Evolutionary conservation across 2,797 vertebrate species (phyloP).

Genomic region (Arnoldichthys spilopterus): DNA sequence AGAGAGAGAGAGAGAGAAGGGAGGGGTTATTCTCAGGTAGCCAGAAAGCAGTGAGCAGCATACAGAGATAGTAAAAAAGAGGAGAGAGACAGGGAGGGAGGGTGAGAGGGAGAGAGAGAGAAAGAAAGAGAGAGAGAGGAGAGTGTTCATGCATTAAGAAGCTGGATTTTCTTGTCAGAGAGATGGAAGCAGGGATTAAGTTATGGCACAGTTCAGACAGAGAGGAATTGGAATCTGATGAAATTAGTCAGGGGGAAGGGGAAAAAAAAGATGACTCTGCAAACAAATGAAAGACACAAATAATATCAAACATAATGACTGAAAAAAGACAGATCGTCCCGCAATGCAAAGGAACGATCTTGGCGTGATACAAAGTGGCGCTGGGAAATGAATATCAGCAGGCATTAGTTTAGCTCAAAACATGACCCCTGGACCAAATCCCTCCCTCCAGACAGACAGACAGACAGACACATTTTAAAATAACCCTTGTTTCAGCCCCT

Average conservation of each 20-base stretch:
- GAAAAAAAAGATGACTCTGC: constrained; percentile 51
- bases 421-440: constrained; percentile 51
- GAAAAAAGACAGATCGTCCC: background rate
- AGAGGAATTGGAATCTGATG: constrained; percentile 72
- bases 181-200: constrained; percentile 80
- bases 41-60: constrained; percentile 6
- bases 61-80: background rate
- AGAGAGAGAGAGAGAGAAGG: constrained; percentile 23
- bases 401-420: constrained; percentile 56
- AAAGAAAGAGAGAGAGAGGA: constrained; percentile 25
- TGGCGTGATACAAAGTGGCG: background rate
- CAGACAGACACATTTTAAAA: constrained; percentile 77
- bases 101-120: background rate
- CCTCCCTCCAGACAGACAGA: constrained; percentile 42
- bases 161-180: constrained; percentile 82
- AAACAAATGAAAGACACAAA: constrained; percentile 49
- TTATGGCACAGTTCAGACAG: constrained; percentile 78
- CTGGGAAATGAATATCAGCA: constrained; percentile 75
- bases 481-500: constrained; percentile 92
- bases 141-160: constrained; percentile 53
- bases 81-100: background rate
- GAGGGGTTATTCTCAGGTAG: constrained; percentile 23
- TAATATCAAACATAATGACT: constrained; percentile 47
- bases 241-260: constrained; percentile 72
- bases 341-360: background rate